Percentiles rank a stretch among this genome's conserved stretches.
These are phyloP conservation scores for Oplegnathus fasciatus DNA, from an alignment of 2,113 vertebrate genomes.

Conservation along the genomic window DNA sequence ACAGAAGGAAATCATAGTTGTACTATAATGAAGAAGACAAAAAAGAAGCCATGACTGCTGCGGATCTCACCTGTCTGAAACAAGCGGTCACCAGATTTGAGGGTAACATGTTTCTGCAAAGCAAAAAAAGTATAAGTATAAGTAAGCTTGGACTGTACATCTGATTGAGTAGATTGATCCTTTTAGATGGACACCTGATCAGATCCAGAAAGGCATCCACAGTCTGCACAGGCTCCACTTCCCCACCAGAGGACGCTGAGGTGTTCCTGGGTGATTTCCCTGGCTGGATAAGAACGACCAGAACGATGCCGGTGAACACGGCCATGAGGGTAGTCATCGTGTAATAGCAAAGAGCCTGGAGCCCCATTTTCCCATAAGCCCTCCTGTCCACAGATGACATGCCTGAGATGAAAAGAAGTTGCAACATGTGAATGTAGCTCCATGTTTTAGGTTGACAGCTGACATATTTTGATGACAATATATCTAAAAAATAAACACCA, in stretches of 20 bases:
- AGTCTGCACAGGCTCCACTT: constrained; percentile 82
- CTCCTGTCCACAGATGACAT: constrained; percentile 22
- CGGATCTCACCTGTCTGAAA: constrained; percentile 90
- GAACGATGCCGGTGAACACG: constrained; percentile 79
- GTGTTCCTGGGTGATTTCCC: neutral
- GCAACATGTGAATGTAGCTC: neutral
- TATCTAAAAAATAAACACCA: neutral
- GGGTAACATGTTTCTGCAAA: constrained; percentile 93
- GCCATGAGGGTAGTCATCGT: constrained; percentile 84
- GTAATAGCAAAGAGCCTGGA: constrained; percentile 87
- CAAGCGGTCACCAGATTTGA: constrained; percentile 92
- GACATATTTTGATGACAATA: neutral
- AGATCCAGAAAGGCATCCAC: constrained; percentile 86
- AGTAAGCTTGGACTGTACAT: neutral
- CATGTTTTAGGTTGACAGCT: neutral
- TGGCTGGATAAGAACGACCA: constrained; percentile 79
- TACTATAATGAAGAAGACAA: neutral
- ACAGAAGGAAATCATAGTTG: constrained; percentile 20
- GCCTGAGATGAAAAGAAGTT: neutral
- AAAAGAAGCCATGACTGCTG: neutral
- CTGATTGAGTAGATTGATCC: neutral
- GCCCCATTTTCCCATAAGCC: constrained; percentile 6
- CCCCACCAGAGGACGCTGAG: constrained; percentile 77
- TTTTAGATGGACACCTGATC: constrained; percentile 81
- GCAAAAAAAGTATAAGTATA: neutral